A percentile compares a stretch with the other conserved stretches of the same genome.
phyloP scores from a whole-genome alignment of 2,888 invertebrate genomes.

The Sphaeridia pumilis region DNA sequence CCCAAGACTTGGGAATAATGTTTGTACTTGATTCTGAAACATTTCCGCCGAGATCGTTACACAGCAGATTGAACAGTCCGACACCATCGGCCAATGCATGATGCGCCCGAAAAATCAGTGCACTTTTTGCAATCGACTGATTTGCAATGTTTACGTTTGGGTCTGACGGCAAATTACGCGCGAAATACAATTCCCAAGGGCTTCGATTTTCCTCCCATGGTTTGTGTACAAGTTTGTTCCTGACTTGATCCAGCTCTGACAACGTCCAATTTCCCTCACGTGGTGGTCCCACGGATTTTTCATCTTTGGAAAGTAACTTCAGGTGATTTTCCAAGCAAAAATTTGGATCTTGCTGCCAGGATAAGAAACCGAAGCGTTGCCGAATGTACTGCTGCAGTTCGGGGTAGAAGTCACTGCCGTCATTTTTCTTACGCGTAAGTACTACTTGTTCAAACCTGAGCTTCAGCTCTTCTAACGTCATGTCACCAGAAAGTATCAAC shows the following conservation, averaged over 20 bases:
- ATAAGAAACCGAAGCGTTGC: slow-evolving; percentile 1
- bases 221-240: neutral
- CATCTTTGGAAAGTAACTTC: slow-evolving; percentile 1
- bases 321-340: slow-evolving; percentile 6
- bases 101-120: slow-evolving; percentile 9
- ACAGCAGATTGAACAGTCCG: slow-evolving; percentile 8
- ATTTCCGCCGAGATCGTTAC: slow-evolving; percentile 2
- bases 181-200: slow-evolving; percentile 12
- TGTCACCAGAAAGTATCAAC: neutral
- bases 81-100: slow-evolving; percentile 12
- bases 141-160: neutral
- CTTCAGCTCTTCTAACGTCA: neutral
- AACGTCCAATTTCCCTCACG: neutral
- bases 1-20: neutral
- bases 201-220: slow-evolving; percentile 4
- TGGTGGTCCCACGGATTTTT: neutral
- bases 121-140: neutral
- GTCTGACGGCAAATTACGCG: neutral
- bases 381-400: slow-evolving; percentile 7
- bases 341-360: slow-evolving; percentile 2
- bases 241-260: neutral
- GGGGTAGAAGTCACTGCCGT: neutral
- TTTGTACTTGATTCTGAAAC: neutral
- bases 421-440: neutral
- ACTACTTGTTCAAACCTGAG: slow-evolving; percentile 1